A percentile compares a stretch with the other conserved stretches of the same genome.
phyloP scores from a whole-genome alignment of 2,113 vertebrate genomes.

The Perca schrenkii region DNA sequence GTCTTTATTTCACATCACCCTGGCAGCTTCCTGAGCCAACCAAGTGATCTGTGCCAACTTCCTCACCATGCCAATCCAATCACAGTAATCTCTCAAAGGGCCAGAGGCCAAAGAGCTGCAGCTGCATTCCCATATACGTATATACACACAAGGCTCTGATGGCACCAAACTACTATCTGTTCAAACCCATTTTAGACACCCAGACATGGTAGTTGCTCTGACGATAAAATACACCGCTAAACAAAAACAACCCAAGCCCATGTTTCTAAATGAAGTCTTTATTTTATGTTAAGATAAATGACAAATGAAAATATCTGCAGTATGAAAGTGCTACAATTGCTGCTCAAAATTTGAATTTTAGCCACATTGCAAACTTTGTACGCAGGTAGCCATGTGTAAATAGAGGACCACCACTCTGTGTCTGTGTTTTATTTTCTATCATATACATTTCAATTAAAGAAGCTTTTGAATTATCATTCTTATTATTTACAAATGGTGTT shows the following conservation, averaged over 20 bases:
- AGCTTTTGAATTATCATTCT: neutral
- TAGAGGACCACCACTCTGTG: neutral
- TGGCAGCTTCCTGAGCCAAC: conserved; percentile 58
- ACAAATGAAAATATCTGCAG: too few species aligned
- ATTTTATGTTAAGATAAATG: neutral
- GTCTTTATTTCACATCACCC: conserved; percentile 77
- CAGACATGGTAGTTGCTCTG: neutral
- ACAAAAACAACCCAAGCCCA: neutral
- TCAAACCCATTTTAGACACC: conserved; percentile 3
- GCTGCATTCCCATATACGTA: conserved; percentile 42
- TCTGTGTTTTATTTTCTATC: neutral
- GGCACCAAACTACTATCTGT: neutral
- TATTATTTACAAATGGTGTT: neutral
- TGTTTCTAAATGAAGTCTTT: neutral
- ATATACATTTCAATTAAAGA: neutral
- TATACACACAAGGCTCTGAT: conserved; percentile 12
- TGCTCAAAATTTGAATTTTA: neutral
- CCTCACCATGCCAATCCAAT: conserved; percentile 72
- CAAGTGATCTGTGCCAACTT: conserved; percentile 56
- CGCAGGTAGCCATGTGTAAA: neutral
- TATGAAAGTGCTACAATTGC: neutral
- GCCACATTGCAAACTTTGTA: neutral
- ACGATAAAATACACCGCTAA: neutral
- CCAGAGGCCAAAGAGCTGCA: conserved; percentile 63
- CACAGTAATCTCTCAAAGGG: conserved; percentile 65